phyloP scores from a whole-genome alignment of 2,888 invertebrate species.

The Aphidoletes aphidimyza region DNA sequence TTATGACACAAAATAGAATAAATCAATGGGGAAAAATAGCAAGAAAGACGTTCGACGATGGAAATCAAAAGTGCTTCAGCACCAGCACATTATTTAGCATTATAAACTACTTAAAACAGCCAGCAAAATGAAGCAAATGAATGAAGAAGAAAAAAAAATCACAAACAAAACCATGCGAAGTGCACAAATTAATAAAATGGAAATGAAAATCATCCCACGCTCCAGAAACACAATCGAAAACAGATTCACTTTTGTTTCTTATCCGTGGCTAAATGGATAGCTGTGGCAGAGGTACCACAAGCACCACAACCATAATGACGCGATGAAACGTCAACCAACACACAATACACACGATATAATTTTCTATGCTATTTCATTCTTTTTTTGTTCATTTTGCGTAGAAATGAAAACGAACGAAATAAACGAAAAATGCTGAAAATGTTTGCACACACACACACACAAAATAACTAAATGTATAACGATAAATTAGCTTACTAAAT shows the following conservation, averaged over 20 bases:
- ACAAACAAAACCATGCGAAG: constrained; percentile 34
- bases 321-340: constrained; percentile 21
- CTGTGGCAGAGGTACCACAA: background rate
- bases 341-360: too few relatives aligned
- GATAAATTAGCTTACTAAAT: constrained; percentile 37
- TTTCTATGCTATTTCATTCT: too few relatives aligned
- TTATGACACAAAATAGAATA: constrained; percentile 41
- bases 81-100: too few relatives aligned
- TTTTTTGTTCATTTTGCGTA: background rate
- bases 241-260: constrained; percentile 52
- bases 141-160: background rate
- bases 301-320: constrained; percentile 39
- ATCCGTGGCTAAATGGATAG: constrained; percentile 17
- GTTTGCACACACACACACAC: background rate
- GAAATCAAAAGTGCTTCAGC: constrained; percentile 20
- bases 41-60: background rate
- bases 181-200: constrained; percentile 44
- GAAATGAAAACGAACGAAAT: background rate
- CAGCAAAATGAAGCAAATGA: background rate
- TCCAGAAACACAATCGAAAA: constrained; percentile 40
- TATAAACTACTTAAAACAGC: background rate
- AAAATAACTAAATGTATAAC: constrained; percentile 25
- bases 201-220: constrained; percentile 52
- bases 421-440: too few relatives aligned
- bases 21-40: background rate